Conservation (phyloP, 2,113 vertebrate genomes). For the Heptranchias perlo region DNA sequence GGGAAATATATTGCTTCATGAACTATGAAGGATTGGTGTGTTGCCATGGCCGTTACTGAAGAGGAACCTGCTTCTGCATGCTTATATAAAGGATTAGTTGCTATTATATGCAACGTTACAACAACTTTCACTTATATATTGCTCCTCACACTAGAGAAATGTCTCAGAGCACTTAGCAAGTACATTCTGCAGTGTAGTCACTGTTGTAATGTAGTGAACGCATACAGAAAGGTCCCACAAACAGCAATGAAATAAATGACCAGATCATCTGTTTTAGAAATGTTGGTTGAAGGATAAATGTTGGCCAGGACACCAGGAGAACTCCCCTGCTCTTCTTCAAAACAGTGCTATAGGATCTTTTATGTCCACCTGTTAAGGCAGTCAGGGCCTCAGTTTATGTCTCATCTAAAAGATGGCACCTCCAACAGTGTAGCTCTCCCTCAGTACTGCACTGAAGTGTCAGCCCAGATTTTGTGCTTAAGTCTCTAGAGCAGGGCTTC, state of each 20-base stretch:
- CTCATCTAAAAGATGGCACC: neutral
- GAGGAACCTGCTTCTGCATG: neutral
- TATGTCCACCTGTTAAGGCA: neutral
- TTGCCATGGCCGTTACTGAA: neutral
- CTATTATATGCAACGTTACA: neutral
- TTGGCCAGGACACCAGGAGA: neutral
- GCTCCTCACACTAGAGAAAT: neutral
- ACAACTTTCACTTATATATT: neutral
- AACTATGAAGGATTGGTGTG: neutral
- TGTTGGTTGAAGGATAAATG: neutral
- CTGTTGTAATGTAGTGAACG: neutral
- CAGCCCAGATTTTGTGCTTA: neutral
- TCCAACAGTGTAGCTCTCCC: neutral
- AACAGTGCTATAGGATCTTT: neutral
- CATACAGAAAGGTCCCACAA: neutral
- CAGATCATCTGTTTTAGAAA: neutral
- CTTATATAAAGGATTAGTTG: neutral
- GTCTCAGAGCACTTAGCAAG: neutral
- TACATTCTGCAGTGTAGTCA: neutral
- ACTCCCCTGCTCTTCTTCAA: neutral
- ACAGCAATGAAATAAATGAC: neutral
- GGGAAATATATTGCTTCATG: neutral
- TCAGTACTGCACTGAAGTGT: neutral
- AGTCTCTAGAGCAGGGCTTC: neutral
- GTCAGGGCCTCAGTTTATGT: neutral